A percentile compares a stretch with the other conserved stretches of the same genome.
Conservation (phyloP, 2,888 invertebrate genomes). For the Caenorhabditis auriculariae region DNA sequence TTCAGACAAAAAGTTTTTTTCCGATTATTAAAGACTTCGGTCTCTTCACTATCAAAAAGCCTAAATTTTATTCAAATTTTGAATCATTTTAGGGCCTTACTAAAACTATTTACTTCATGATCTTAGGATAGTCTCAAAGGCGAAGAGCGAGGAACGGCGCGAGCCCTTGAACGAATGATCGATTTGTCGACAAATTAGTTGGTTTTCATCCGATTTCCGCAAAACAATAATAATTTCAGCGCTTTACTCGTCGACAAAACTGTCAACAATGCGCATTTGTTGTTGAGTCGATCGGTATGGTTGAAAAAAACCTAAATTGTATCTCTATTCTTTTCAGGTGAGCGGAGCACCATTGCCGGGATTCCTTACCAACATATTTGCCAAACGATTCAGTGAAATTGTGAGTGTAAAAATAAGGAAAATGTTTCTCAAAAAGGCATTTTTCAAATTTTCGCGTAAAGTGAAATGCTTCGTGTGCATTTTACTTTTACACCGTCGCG, state of each 20-base stretch:
- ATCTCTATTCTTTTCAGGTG: too few relatives aligned
- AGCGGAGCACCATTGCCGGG: constrained; percentile 52
- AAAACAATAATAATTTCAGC: constrained; percentile 17
- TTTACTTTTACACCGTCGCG: too few relatives aligned
- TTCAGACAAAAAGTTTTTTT: too few relatives aligned
- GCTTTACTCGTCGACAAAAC: constrained; percentile 38
- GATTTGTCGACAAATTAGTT: constrained; percentile 88
- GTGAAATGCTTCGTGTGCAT: too few relatives aligned
- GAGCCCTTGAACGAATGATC: constrained; percentile 91
- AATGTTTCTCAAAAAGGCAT: too few relatives aligned
- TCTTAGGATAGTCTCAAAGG: constrained; percentile 75
- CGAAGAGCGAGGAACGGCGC: constrained; percentile 83
- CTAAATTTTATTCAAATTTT: too few relatives aligned
- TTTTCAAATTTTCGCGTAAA: background rate
- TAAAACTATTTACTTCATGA: background rate
- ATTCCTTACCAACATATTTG: constrained; percentile 44
- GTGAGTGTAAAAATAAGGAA: too few relatives aligned
- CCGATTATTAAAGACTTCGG: too few relatives aligned
- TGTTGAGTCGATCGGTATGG: constrained; percentile 43
- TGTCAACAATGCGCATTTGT: constrained; percentile 42
- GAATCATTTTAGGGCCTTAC: too few relatives aligned
- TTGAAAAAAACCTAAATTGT: too few relatives aligned
- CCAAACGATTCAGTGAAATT: constrained; percentile 32
- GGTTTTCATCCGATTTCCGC: constrained; percentile 7
- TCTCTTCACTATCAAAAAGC: too few relatives aligned